These are phyloP conservation scores for Dolichoris vasculosae DNA, from an alignment of 1,140 invertebrate genomes.

Conservation along the genomic window DNA sequence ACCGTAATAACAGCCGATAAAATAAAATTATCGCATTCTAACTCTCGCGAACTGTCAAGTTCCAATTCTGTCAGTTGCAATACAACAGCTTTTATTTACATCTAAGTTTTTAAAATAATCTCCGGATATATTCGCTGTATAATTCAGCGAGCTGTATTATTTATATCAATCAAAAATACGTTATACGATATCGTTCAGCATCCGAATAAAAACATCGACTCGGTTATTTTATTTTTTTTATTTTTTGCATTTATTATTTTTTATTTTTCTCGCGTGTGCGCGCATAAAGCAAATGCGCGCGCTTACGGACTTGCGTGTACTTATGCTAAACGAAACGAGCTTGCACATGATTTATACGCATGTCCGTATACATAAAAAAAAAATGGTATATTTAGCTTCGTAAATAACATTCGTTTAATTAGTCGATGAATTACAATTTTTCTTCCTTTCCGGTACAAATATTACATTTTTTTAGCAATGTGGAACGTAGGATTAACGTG, in stretches of 20 bases:
- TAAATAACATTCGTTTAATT: neutral
- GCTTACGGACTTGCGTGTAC: neutral
- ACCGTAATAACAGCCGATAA: too few relatives aligned
- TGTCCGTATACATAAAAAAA: neutral
- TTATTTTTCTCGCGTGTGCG: neutral
- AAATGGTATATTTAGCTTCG: neutral
- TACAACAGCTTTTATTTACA: neutral
- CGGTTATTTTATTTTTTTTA: neutral
- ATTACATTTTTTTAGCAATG: neutral
- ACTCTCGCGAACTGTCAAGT: neutral
- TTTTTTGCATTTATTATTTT: too few relatives aligned
- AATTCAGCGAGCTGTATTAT: neutral
- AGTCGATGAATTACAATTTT: neutral
- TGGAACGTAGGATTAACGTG: neutral
- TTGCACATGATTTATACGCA: neutral
- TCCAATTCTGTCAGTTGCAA: neutral
- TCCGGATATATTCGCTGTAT: neutral
- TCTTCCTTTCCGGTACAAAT: neutral
- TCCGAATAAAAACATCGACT: neutral
- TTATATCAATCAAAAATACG: neutral
- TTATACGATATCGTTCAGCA: neutral
- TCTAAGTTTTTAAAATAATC: neutral
- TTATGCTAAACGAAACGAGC: neutral
- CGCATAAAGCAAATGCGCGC: neutral
- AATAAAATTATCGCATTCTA: too few relatives aligned